phyloP scores from a whole-genome alignment of 2,797 vertebrate species.

The Neomorphus geoffroyi region DNA sequence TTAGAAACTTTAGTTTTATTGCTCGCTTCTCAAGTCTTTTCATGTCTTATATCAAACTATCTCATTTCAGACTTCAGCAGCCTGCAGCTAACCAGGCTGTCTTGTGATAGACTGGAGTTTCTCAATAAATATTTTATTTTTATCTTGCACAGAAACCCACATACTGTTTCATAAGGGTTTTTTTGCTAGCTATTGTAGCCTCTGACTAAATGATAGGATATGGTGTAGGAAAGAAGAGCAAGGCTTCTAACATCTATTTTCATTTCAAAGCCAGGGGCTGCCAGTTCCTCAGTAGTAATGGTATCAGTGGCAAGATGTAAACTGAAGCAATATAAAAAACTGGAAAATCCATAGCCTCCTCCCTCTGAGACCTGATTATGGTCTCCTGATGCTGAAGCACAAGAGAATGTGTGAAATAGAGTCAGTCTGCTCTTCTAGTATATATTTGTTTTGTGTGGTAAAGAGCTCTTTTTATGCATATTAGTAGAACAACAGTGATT shows the following conservation, averaged over 20 bases:
- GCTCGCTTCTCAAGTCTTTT: background rate
- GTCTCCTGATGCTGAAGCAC: background rate
- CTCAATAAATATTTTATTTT: slow-evolving; percentile 13
- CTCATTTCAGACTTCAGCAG: slow-evolving; percentile 11
- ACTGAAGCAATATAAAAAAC: background rate
- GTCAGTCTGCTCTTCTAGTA: background rate
- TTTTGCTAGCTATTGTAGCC: background rate
- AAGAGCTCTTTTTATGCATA: background rate
- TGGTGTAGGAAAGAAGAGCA: background rate
- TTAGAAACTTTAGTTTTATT: slow-evolving; percentile 16
- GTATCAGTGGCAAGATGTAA: background rate
- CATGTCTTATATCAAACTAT: background rate
- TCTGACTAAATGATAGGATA: background rate
- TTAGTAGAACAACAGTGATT: background rate
- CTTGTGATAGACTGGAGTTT: slow-evolving; percentile 24
- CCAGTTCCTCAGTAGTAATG: background rate
- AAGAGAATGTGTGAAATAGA: background rate
- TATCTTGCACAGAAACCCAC: background rate
- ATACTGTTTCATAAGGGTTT: background rate
- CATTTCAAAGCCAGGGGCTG: background rate
- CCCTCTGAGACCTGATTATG: background rate
- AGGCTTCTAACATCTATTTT: background rate
- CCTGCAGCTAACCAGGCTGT: background rate
- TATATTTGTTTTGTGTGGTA: background rate
- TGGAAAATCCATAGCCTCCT: background rate